Conservation (phyloP, 2,888 invertebrate genomes). For the Acanthosoma haemorrhoidale region DNA sequence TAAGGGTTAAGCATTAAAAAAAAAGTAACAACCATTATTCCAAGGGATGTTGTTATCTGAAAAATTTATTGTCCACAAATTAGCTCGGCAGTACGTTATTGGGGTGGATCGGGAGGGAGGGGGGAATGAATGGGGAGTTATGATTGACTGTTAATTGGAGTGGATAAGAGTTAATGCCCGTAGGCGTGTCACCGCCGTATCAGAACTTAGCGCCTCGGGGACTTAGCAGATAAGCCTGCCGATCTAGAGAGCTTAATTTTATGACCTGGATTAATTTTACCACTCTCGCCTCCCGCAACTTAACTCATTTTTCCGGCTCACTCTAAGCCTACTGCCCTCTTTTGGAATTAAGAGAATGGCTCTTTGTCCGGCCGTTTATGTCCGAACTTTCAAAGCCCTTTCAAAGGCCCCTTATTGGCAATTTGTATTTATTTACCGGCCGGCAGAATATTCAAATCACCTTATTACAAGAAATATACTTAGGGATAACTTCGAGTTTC, state of each 20-base stretch:
- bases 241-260: not conserved
- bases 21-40: not conserved
- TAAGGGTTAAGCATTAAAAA: not conserved
- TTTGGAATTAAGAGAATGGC: constrained; percentile 7
- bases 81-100: not conserved
- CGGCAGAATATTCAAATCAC: not conserved
- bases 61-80: constrained; percentile 13
- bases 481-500: not conserved
- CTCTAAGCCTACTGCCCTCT: constrained; percentile 1
- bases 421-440: not conserved
- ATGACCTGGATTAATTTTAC: constrained; percentile 24
- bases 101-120: not conserved
- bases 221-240: not conserved
- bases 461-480: too few species aligned
- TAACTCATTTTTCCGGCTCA: constrained; percentile 25
- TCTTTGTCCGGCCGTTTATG: constrained; percentile 14
- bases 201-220: not conserved
- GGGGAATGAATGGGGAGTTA: not conserved
- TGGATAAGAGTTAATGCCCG: constrained; percentile 20
- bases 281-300: not conserved
- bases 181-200: not conserved
- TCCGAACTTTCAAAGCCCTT: not conserved
- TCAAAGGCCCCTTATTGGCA: not conserved
- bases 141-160: constrained; percentile 25
- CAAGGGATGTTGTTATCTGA: not conserved